These are phyloP conservation scores for Eupithecia exiguata DNA, from an alignment of 2,888 invertebrate species.

Conservation along the genomic window DNA sequence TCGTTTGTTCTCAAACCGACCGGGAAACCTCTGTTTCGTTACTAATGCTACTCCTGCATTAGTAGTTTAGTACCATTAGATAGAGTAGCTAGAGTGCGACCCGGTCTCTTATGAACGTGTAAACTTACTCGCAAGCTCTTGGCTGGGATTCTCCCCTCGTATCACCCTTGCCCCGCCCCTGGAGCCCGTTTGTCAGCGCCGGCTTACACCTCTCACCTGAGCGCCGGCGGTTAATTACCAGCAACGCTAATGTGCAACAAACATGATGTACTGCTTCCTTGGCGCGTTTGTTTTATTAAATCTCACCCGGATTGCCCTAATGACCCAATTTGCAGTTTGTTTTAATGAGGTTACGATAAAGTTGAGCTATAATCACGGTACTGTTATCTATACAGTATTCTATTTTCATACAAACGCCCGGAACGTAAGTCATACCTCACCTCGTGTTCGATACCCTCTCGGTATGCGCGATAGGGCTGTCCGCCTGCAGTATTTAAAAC, in stretches of 20 bases:
- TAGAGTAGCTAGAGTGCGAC: not conserved
- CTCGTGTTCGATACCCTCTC: too few species aligned
- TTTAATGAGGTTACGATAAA: conserved; percentile 36
- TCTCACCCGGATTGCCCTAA: conserved; percentile 49
- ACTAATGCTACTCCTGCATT: not conserved
- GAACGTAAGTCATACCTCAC: too few species aligned
- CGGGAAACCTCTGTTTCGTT: not conserved
- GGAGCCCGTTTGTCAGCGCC: conserved; percentile 74
- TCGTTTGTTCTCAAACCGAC: not conserved
- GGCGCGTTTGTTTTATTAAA: conserved; percentile 57
- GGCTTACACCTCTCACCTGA: conserved; percentile 65
- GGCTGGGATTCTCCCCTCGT: not conserved
- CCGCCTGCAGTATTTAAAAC: too few species aligned
- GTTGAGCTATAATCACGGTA: too few species aligned
- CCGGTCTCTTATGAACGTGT: not conserved
- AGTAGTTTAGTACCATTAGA: not conserved
- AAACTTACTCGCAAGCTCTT: not conserved
- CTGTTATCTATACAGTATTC: too few species aligned
- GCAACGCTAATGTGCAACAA: conserved; percentile 69
- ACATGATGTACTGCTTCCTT: conserved; percentile 77
- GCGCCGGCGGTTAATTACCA: conserved; percentile 69
- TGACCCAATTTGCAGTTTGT: conserved; percentile 48
- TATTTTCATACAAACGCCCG: too few species aligned
- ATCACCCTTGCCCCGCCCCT: conserved; percentile 35
- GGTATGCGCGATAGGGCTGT: too few species aligned